phyloP scores from a whole-genome alignment of 2,797 vertebrate species.

The Sebastes steindachneri region DNA sequence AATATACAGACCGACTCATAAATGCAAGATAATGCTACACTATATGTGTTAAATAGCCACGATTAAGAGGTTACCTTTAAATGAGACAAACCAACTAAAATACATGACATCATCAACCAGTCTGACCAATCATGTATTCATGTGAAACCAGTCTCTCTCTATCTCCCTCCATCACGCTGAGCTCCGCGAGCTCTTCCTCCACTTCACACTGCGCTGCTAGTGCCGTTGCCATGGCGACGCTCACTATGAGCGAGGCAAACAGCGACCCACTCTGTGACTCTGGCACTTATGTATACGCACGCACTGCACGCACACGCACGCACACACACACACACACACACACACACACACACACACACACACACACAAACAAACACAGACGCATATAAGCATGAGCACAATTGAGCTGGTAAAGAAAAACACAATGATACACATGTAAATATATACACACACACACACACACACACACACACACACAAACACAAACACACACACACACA shows the following conservation, averaged over 20 bases:
- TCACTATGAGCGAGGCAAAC: slow-evolving; percentile 80
- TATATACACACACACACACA: not conserved
- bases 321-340: not conserved
- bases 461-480: no score
- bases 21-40: not conserved
- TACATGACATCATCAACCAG: slow-evolving; percentile 47
- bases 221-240: slow-evolving; percentile 81
- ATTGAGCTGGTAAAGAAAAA: not conserved
- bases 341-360: no score
- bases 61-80: not conserved
- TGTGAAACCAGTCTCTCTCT: slow-evolving; percentile 22
- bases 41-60: not conserved
- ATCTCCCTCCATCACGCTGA: slow-evolving; percentile 47
- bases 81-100: not conserved
- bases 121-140: slow-evolving; percentile 20
- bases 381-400: not conserved
- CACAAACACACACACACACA: no score
- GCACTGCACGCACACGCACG: not conserved
- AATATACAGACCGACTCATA: not conserved
- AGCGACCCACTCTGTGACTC: slow-evolving; percentile 78
- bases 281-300: slow-evolving; percentile 51
- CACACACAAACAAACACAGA: not conserved
- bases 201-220: slow-evolving; percentile 83
- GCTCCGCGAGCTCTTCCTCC: slow-evolving; percentile 65
- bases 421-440: not conserved